phyloP scores from a whole-genome alignment of 2,797 vertebrate genomes.

The Danionella dracula region DNA sequence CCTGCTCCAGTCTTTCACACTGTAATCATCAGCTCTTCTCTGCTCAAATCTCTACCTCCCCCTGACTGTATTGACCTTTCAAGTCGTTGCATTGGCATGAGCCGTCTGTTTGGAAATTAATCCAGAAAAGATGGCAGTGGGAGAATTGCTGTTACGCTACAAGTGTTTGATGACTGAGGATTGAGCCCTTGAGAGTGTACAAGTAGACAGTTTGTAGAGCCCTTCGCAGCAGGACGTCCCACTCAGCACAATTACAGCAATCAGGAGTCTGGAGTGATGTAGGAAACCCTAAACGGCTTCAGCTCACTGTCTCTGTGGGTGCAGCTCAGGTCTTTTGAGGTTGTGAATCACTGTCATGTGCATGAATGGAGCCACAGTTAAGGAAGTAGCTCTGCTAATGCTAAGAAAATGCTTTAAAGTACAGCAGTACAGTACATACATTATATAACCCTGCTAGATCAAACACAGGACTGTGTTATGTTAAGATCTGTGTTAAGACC shows the following conservation, averaged over 20 bases:
- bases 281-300: constrained; percentile 32
- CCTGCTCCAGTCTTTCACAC: no score
- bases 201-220: constrained; percentile 25
- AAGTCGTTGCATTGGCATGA: neutral
- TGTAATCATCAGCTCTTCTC: neutral
- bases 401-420: no score
- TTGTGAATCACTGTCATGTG: no score
- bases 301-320: constrained; percentile 27
- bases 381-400: no score
- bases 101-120: constrained; percentile 2
- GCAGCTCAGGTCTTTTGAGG: neutral
- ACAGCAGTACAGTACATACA: no score
- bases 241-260: constrained; percentile 50
- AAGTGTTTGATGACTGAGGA: neutral
- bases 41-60: constrained; percentile 4
- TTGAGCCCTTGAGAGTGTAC: neutral
- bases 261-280: constrained; percentile 29
- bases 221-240: constrained; percentile 36
- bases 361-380: no score
- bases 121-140: constrained; percentile 16
- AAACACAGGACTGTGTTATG: no score
- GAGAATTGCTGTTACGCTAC: neutral
- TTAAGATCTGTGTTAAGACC: no score
- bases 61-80: constrained; percentile 26
- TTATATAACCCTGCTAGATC: no score